These are phyloP conservation scores for Eubucco bourcierii DNA, from an alignment of 2,113 vertebrate genomes.

Conservation along the genomic window DNA sequence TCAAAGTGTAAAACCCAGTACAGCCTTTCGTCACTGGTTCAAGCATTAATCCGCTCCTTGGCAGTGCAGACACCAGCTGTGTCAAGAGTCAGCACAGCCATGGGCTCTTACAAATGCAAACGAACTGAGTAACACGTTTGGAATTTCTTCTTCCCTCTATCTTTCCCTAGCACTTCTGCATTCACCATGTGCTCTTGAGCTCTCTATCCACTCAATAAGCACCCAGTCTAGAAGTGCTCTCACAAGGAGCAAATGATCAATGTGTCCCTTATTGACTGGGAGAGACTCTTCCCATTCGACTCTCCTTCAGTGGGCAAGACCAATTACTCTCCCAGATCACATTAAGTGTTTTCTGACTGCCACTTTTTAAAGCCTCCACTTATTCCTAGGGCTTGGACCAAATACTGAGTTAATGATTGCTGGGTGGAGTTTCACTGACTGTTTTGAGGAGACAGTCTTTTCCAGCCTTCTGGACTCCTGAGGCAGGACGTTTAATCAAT, in stretches of 20 bases:
- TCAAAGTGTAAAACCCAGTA: background rate
- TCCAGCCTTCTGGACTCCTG: slow-evolving; percentile 39
- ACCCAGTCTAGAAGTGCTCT: background rate
- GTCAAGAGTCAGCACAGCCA: background rate
- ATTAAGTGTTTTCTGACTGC: background rate
- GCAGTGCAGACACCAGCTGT: background rate
- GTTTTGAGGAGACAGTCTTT: slow-evolving; percentile 41
- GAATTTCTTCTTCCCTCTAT: background rate
- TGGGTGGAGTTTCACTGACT: slow-evolving; percentile 32
- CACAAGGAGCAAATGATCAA: background rate
- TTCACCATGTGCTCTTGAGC: accelerated
- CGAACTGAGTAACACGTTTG: background rate
- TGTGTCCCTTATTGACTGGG: accelerated
- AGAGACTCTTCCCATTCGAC: accelerated
- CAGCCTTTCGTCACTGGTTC: background rate
- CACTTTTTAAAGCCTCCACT: background rate
- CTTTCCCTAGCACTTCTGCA: background rate
- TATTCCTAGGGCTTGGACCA: slow-evolving; percentile 7
- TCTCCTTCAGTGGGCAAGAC: background rate
- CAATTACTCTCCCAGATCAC: background rate
- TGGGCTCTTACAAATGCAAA: background rate
- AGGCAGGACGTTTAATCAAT: slow-evolving; percentile 52
- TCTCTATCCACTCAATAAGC: accelerated
- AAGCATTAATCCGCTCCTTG: accelerated
- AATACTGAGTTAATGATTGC: slow-evolving; percentile 61